phyloP scores from a whole-genome alignment of 2,113 vertebrate genomes.

The Gymnorhina tibicen region DNA sequence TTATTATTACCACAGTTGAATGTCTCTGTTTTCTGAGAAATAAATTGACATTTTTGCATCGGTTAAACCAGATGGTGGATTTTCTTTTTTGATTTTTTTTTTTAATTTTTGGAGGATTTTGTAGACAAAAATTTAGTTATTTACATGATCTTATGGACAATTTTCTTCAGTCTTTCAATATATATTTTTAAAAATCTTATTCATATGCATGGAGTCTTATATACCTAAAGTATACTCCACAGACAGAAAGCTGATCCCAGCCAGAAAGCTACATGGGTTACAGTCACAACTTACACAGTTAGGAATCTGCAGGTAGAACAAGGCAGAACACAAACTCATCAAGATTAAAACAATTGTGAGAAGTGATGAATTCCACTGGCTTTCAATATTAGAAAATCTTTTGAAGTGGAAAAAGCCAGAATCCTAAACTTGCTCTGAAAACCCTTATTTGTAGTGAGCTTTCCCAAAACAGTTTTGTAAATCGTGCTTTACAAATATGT shows the following conservation, averaged over 20 bases:
- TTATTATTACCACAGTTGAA: not conserved
- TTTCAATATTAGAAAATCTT: not conserved
- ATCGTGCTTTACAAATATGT: not conserved
- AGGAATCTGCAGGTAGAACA: not conserved
- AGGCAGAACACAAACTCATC: not conserved
- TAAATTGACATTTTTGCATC: not conserved
- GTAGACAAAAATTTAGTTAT: not conserved
- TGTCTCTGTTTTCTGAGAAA: not conserved
- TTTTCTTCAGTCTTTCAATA: not conserved
- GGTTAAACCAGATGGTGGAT: not conserved
- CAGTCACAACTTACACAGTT: not conserved
- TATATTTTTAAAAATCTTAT: not conserved
- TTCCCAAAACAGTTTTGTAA: not conserved
- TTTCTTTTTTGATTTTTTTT: not conserved
- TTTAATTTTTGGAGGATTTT: not conserved
- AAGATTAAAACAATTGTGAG: conserved; percentile 6
- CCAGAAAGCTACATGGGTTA: not conserved
- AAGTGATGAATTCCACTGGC: not conserved
- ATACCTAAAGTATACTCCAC: not conserved
- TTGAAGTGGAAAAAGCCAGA: not conserved
- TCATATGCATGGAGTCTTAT: not conserved
- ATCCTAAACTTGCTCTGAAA: not conserved
- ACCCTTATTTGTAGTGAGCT: not conserved
- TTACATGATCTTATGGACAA: not conserved
- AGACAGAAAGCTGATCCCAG: not conserved